phyloP scores from a whole-genome alignment of 2,888 invertebrate genomes.

The Caenorhabditis sp. region DNA sequence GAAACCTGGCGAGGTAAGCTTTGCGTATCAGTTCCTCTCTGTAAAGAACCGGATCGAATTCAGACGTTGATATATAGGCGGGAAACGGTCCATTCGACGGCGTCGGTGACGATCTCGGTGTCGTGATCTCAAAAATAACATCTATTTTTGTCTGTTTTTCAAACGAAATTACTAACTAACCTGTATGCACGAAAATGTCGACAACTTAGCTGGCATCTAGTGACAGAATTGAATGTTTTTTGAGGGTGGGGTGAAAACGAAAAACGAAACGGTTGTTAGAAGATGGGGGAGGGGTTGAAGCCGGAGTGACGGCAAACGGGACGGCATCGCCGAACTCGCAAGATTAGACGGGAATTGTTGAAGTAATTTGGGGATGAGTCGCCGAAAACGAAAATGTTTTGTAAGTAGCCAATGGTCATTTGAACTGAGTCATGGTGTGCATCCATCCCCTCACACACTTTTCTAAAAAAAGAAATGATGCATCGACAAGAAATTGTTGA shows the following conservation, averaged over 20 bases:
- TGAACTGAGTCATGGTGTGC: not conserved
- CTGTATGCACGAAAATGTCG: constrained; percentile 50
- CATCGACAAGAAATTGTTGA: constrained; percentile 18
- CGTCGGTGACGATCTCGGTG: constrained; percentile 51
- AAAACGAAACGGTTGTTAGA: constrained; percentile 11
- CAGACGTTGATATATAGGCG: constrained; percentile 48
- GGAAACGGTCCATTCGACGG: constrained; percentile 32
- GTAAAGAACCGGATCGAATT: constrained; percentile 59
- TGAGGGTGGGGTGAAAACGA: not conserved
- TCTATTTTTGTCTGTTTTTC: not conserved
- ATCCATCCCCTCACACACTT: not conserved
- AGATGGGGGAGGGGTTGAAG: constrained; percentile 7
- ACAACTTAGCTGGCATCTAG: constrained; percentile 29
- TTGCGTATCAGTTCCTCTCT: constrained; percentile 55
- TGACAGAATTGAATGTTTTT: constrained; percentile 27
- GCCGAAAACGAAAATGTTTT: constrained; percentile 33
- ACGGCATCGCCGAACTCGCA: constrained; percentile 47
- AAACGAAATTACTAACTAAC: constrained; percentile 11
- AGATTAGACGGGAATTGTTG: constrained; percentile 45
- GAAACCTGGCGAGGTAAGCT: constrained; percentile 53
- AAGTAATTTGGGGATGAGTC: constrained; percentile 45
- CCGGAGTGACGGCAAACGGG: constrained; percentile 29
- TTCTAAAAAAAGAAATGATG: constrained; percentile 16
- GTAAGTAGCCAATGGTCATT: not conserved
- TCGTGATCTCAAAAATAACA: constrained; percentile 39